Evolutionary conservation across 2,888 invertebrate genomes (phyloP), one percentile per base, ranked within the genome.

Genomic region (Stomorhina lunata): DNA sequence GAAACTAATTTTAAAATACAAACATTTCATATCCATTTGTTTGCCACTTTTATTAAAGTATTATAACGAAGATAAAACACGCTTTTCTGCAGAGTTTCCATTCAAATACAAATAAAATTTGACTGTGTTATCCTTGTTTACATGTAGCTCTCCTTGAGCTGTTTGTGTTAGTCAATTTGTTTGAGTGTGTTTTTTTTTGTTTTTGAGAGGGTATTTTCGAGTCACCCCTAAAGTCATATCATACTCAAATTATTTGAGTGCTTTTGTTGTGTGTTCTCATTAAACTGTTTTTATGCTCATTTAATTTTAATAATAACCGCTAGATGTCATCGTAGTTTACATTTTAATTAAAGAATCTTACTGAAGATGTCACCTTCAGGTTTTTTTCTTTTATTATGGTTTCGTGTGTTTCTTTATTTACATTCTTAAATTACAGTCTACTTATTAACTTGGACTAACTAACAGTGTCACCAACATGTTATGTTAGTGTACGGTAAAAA

Each of bases 311-410:
- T 15, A 27, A 15, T 59, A 22, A 12, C 15, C 59, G 59, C 9
- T 4, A 68, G 76, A 12, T n/a, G 76, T 27, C 76, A 27, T 48
- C 3, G 0, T 10, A 7, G 6, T 9, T 15, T 29, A 12, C 4
- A 2, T n/a, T 1, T 25, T 66, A 57, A 45, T 66, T 45, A 20
- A 34, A 66, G 48, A 25, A 75, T 55, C 34, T 45, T 50, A 48
- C 37, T 20, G 59, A 27, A 76, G 76, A 68, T 45, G 76, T 50
- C 76, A 43, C 57, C 59, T 37, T 15, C 43, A 66, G 9, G 1
- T 7, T 53, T 50, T 27, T 22, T 40, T 50, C 5, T 32, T 20
- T 45, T 29, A 7, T 12, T 9, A 48, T 72, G 15, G 12, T 17
- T 6, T 9, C 20, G 3, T n/a, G 34, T 29, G 32, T 55, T 2